phyloP scores from a whole-genome alignment of 2,113 vertebrate species.

The Balaenoptera acutorostrata region DNA sequence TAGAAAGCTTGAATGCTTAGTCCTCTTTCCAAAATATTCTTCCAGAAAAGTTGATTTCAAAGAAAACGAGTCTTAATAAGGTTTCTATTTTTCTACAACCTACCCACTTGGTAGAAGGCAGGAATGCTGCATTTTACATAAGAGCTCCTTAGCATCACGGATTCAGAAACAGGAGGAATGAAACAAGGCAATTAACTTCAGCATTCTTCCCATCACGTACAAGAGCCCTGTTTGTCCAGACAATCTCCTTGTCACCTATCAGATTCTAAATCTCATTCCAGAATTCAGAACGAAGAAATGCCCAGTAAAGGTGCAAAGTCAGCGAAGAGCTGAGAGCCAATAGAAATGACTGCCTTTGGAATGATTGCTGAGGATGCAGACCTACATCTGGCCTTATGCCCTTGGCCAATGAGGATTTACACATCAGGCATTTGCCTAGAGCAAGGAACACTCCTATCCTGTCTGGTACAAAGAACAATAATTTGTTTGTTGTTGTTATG shows the following conservation, averaged over 20 bases:
- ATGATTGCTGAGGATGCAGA: background rate
- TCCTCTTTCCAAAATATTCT: background rate
- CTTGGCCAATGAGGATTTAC: background rate
- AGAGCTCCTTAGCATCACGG: background rate
- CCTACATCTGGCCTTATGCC: background rate
- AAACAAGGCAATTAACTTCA: background rate
- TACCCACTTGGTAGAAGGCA: constrained; percentile 25
- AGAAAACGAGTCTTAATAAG: background rate
- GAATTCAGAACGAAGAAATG: background rate
- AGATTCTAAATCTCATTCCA: background rate
- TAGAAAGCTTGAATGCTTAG: background rate
- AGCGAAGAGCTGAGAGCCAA: background rate
- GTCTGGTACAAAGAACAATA: background rate
- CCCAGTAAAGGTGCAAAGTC: background rate
- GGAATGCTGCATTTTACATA: background rate
- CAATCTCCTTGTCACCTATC: background rate
- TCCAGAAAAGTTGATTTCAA: background rate
- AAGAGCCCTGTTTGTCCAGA: background rate
- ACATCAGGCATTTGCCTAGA: background rate
- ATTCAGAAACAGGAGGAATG: background rate
- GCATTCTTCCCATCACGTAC: background rate
- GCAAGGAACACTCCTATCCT: background rate
- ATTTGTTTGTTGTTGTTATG: background rate
- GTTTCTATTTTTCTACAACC: background rate
- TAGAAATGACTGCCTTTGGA: background rate